Percentiles rank a stretch among this genome's conserved stretches.
Evolutionary conservation across 23 tunicate genomes (phyloP).

Genomic region (Botrylloides violaceus): DNA sequence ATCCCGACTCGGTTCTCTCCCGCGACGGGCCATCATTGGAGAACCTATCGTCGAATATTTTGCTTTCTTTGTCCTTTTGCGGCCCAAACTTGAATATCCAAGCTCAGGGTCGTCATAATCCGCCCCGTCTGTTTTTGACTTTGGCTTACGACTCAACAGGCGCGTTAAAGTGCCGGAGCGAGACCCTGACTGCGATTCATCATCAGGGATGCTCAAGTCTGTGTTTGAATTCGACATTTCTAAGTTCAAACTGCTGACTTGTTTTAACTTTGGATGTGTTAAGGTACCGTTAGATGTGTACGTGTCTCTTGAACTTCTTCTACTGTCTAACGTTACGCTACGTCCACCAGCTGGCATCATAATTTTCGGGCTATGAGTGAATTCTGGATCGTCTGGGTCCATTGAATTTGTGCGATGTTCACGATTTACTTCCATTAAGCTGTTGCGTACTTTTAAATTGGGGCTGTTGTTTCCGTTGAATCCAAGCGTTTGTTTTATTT

Average conservation of each 20-base stretch:
- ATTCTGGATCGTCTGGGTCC: neutral
- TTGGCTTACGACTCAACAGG: constrained; percentile 3
- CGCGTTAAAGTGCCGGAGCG: constrained; percentile 8
- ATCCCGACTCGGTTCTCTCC: constrained; percentile 8
- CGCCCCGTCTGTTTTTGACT: neutral
- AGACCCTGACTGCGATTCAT: neutral
- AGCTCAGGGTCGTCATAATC: neutral
- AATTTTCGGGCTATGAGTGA: neutral
- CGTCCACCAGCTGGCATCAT: neutral
- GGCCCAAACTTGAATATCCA: constrained; percentile 4
- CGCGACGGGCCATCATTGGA: constrained; percentile 10
- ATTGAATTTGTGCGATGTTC: neutral
- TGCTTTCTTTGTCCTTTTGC: neutral
- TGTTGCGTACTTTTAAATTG: neutral
- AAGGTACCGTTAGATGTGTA: neutral
- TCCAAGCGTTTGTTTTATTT: constrained; percentile 16
- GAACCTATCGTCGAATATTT: constrained; percentile 15
- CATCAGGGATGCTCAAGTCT: neutral
- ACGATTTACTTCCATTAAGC: neutral
- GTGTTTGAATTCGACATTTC: constrained; percentile 8
- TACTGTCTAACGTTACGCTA: constrained; percentile 21
- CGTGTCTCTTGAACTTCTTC: neutral
- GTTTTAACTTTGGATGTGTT: constrained; percentile 1
- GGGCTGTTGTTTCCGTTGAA: neutral
- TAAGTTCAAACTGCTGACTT: constrained; percentile 7